Evolutionary conservation across 2,888 invertebrate genomes (phyloP), one percentile per base, ranked within the genome.

Genomic region (Gymnosoma rotundatum): DNA sequence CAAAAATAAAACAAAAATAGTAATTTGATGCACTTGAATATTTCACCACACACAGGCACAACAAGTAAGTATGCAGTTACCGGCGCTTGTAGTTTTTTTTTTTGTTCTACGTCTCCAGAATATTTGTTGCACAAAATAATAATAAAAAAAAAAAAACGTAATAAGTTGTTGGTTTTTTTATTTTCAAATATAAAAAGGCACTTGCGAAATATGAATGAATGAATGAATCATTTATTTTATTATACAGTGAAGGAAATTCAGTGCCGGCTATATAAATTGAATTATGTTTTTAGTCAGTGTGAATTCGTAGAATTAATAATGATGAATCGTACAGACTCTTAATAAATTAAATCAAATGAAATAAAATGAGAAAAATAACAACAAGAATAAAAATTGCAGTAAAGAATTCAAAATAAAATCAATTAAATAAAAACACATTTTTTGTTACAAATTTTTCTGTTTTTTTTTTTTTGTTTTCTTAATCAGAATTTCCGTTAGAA

Each of bases 21-120:
- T 75, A 81, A 81, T 81, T 75, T 74, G 81, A 81, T 75, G 81
- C 81, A 81, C 75, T 81, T 81, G 75, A 70, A 75, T 45, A 73
- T 67, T 52, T 38, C 50, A 61, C 32, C 50, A 67, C 20, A 66
- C 42, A 66, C 66, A 66, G 50, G 66, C 52, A 73, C 66, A 66
- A 25, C 25, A 21, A 25, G n/a, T 38, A 20, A 21, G 61, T 52
- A 61, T 78, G 78, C 61, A 78, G 76, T 73, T 79, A 73, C 73
- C 60, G 79, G 73, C 79, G 79, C 79, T 79, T 79, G n/a, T 50
- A 79, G 38, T 61, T 48, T 52, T 42, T 50, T 69, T 61, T 60
- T 36, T 12, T 67, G 16, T 67, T 67, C 52, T 32, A 78, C 67
- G 61, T 61, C 69, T 78, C 61, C 69, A 69, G 69, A 61, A 78